A percentile compares a stretch with the other conserved stretches of the same genome.
phyloP scores from a whole-genome alignment of 2,113 vertebrate genomes.

The Embiotoca jacksoni region DNA sequence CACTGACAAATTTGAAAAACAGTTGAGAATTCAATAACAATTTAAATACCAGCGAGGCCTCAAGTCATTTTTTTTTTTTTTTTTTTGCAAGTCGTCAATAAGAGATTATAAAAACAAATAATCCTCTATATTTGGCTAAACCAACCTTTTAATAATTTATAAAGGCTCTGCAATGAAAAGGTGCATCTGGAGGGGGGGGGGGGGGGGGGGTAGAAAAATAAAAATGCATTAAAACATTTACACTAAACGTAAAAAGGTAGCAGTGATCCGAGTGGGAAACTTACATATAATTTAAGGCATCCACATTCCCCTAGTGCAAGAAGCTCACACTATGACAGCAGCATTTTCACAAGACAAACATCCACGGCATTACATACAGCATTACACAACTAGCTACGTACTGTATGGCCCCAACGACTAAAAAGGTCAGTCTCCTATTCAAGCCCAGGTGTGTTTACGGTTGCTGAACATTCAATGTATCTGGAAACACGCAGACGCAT shows the following conservation, averaged over 20 bases:
- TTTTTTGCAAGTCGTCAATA: not conserved
- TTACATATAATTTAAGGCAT: conserved; percentile 67
- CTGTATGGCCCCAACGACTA: conserved; percentile 48
- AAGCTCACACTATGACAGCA: conserved; percentile 47
- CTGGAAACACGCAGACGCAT: conserved; percentile 52
- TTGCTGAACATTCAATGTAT: conserved; percentile 44
- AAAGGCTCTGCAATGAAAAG: conserved; percentile 56
- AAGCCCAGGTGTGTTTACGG: conserved; percentile 41
- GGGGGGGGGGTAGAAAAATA: conserved; percentile 46
- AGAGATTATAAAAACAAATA: conserved; percentile 20
- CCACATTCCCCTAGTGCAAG: conserved; percentile 28
- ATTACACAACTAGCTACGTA: conserved; percentile 60
- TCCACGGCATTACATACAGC: conserved; percentile 48
- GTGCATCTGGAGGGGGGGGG: not conserved
- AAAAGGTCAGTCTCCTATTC: conserved; percentile 17
- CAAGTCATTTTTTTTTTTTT: not conserved
- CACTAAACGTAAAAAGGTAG: conserved; percentile 35
- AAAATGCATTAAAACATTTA: conserved; percentile 48
- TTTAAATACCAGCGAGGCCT: conserved; percentile 1
- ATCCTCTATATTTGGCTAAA: conserved; percentile 15
- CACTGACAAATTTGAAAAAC: conserved; percentile 57
- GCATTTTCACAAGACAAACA: conserved; percentile 54
- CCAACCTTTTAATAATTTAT: conserved; percentile 56
- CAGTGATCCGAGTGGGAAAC: conserved; percentile 32
- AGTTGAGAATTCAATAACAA: conserved; percentile 2